A percentile compares a stretch with the other conserved stretches of the same genome.
Conservation (phyloP, 2,113 vertebrate species). For the Plecturocebus donacophilus region DNA sequence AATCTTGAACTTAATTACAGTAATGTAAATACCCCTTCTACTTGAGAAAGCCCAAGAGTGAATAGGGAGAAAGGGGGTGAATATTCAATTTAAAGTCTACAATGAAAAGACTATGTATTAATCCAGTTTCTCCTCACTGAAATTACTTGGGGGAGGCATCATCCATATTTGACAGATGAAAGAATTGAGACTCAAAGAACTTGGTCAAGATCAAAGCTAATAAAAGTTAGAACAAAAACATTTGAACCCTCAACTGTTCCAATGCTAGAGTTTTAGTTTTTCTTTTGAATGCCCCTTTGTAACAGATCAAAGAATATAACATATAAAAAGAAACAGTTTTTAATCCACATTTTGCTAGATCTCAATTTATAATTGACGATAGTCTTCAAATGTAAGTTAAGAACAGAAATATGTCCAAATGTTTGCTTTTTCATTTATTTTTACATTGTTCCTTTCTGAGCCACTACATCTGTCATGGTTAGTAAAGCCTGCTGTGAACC, state of each 20-base stretch:
- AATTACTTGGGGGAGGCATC: not conserved
- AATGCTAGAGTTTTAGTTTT: not conserved
- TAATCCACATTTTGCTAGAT: constrained; percentile 17
- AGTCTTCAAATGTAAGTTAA: constrained; percentile 61
- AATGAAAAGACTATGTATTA: not conserved
- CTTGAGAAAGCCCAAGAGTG: not conserved
- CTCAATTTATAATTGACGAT: constrained; percentile 42
- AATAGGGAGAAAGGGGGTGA: not conserved
- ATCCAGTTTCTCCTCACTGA: not conserved
- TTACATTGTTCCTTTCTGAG: constrained; percentile 62
- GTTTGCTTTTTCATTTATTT: constrained; percentile 57
- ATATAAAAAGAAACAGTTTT: not conserved
- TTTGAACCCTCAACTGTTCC: not conserved
- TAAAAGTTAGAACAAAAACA: not conserved
- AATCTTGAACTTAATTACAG: not conserved
- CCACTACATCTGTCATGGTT: constrained; percentile 50
- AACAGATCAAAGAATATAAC: constrained; percentile 6
- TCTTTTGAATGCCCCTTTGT: not conserved
- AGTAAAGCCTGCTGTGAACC: constrained; percentile 52
- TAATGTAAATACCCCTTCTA: not conserved
- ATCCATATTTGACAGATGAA: not conserved
- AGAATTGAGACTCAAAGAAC: not conserved
- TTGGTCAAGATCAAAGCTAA: not conserved
- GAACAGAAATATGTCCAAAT: constrained; percentile 50
- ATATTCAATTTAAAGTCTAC: not conserved